Evolutionary conservation across 2,113 vertebrate species (phyloP).

Genomic region (Pangasianodon hypophthalmus): DNA sequence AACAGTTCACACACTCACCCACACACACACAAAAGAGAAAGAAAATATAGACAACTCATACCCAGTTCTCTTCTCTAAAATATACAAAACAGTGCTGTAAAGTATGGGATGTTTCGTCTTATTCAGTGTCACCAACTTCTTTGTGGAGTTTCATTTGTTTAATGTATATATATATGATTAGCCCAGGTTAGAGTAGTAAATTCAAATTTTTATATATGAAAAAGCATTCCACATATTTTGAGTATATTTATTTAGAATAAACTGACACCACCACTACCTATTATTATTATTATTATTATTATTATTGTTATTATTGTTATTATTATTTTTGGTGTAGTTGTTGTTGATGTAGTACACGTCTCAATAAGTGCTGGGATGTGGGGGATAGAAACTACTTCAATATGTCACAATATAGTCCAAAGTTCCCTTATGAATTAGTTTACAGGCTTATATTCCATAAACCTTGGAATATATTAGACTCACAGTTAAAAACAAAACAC

Average conservation of each 20-base stretch:
- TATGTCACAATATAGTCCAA: not conserved
- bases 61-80: not conserved
- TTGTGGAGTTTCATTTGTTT: not conserved
- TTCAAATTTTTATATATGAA: no score
- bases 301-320: not conserved
- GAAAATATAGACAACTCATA: not conserved
- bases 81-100: not conserved
- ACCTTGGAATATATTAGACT: not conserved
- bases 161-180: no score
- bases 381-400: not conserved
- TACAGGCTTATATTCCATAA: not conserved
- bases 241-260: no score
- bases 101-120: not conserved
- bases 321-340: not conserved
- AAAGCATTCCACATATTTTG: no score
- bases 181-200: no score
- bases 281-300: not conserved
- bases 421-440: not conserved
- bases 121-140: not conserved
- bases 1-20: not conserved
- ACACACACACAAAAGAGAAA: not conserved
- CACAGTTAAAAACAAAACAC: conserved; percentile 68
- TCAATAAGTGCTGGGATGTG: not conserved
- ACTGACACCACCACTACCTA: no score
- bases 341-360: not conserved